phyloP scores from a whole-genome alignment of 2,888 invertebrate species.

The Aleiodes alternator region DNA sequence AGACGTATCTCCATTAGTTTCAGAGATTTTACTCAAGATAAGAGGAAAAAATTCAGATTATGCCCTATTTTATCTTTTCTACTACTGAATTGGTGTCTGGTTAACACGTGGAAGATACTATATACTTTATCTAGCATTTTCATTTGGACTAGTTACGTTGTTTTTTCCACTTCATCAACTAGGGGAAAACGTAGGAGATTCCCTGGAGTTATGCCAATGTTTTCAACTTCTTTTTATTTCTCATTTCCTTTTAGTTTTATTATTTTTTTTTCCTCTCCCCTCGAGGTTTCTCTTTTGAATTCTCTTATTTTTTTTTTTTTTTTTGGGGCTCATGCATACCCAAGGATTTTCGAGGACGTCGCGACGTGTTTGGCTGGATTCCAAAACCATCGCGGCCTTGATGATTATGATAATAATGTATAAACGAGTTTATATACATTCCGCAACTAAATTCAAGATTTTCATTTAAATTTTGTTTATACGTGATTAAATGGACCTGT shows the following conservation, averaged over 20 bases:
- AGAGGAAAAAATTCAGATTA: too few species aligned
- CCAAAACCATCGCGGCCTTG: constrained; percentile 32
- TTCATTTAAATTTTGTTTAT: not conserved
- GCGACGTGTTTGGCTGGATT: constrained; percentile 20
- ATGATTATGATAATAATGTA: constrained; percentile 30
- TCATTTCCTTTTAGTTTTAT: constrained; percentile 6
- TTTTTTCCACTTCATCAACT: constrained; percentile 10
- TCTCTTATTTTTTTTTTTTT: not conserved
- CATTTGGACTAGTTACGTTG: not conserved
- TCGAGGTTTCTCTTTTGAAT: constrained; percentile 23
- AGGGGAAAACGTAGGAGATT: constrained; percentile 7
- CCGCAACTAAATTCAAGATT: not conserved
- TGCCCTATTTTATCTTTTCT: too few species aligned
- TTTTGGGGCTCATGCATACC: not conserved
- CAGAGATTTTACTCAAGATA: too few species aligned
- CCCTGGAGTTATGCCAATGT: constrained; percentile 22
- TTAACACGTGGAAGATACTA: constrained; percentile 5
- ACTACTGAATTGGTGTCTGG: too few species aligned
- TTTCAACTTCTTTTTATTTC: not conserved
- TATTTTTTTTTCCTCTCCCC: not conserved
- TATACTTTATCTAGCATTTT: not conserved
- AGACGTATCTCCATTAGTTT: too few species aligned
- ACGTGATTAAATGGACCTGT: not conserved
- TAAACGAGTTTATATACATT: constrained; percentile 8
- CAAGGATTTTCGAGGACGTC: constrained; percentile 33